Evolutionary conservation across 2,888 invertebrate species (phyloP), one percentile per base, ranked within the genome.

Genomic region (Tetragnatha montana): DNA sequence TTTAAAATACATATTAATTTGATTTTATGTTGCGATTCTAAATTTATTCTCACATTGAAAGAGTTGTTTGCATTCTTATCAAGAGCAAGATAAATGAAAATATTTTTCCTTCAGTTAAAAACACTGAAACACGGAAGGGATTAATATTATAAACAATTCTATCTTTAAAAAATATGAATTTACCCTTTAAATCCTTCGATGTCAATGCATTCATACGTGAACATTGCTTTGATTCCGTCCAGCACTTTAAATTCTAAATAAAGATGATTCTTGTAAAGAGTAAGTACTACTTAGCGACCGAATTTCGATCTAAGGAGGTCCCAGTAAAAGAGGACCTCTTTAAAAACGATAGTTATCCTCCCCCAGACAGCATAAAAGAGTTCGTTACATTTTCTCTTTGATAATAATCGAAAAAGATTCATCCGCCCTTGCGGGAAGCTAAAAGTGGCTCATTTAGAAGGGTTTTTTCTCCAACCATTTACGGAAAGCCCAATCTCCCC

Each of bases 351-450:
- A 73, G 21, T 49, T 49, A 70, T 35, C 69, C 60, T 47, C 17
- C 49, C 49, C 10, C n/a, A 19, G 21, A n/a, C 8, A 71, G 21
- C 69, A 35, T 60, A 80, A 82, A 71, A 51, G 49, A 60, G 81
- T 73, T 74, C 73, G 73, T 71, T 70, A 51, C 51, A 47, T 71
- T 17, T 71, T 79, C 84, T n/a, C 79, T 85, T 79, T 85, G 78
- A 79, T 85, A 79, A 85, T 85, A 79, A 85, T 85, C 78, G 83
- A 84, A 84, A 85, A 79, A 85, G 85, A 85, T 85, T 85, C 60
- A 35, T 35, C 35, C 71, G 51, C 70, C 76, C 70, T 71, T 51
- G 78, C 78, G 70, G 60, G 10, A 47, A 35, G 78, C 22, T 71
- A 60, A 60, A 82, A 85, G 78, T 85, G 79, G 71, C 47, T 81